phyloP scores from a whole-genome alignment of 2,113 vertebrate genomes.

The Dunckerocampus dactyliophorus region DNA sequence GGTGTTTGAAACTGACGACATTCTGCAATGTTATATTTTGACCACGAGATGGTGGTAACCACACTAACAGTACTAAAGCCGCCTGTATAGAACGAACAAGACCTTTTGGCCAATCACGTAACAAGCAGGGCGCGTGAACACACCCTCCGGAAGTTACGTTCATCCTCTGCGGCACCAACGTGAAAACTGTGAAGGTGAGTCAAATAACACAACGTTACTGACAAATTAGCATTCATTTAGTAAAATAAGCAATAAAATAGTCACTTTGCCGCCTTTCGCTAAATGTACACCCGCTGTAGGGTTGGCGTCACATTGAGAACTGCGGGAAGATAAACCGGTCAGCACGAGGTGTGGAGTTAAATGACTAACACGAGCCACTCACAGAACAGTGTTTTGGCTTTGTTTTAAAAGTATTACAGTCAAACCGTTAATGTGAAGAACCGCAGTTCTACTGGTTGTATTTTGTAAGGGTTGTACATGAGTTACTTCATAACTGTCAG shows the following conservation, averaged over 20 bases:
- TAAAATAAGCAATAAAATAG: background rate
- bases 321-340: too few species aligned
- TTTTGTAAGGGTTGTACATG: too few species aligned
- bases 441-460: too few species aligned
- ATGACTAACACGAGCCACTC: too few species aligned
- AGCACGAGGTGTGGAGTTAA: too few species aligned
- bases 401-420: too few species aligned
- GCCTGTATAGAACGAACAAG: background rate
- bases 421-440: too few species aligned
- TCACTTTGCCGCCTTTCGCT: too few species aligned
- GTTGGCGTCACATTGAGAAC: too few species aligned
- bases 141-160: conserved; percentile 31
- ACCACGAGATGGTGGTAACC: conserved; percentile 16
- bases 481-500: too few species aligned
- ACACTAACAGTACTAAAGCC: background rate
- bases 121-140: conserved; percentile 6
- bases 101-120: conserved; percentile 20
- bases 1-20: background rate
- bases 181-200: conserved; percentile 51
- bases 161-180: conserved; percentile 6
- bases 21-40: background rate
- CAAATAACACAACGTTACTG: background rate
- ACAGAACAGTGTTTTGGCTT: too few species aligned
- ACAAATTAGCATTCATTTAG: background rate
- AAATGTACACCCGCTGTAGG: too few species aligned